Evolutionary conservation across 2,113 vertebrate genomes (phyloP).

Genomic region (Jacana jacana): DNA sequence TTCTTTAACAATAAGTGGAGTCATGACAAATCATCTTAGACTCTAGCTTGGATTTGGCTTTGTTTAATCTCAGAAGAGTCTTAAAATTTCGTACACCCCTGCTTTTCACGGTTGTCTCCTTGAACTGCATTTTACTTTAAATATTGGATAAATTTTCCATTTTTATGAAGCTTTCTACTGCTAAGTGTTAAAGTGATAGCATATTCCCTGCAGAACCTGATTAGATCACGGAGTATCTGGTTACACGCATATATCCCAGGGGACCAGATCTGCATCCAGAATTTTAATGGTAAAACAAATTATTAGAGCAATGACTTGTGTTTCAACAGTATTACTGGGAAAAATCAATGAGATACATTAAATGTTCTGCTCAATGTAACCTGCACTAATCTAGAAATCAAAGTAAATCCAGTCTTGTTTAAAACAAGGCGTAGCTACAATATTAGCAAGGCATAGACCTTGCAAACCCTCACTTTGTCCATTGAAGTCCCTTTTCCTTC

Average conservation of each 20-base stretch:
- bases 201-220: background rate
- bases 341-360: constrained; percentile 40
- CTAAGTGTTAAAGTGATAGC: background rate
- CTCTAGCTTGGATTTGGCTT: background rate
- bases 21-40: background rate
- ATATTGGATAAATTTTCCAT: background rate
- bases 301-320: background rate
- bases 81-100: background rate
- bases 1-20: background rate
- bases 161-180: constrained; percentile 13
- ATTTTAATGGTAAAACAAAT: constrained; percentile 47
- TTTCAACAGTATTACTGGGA: constrained; percentile 7
- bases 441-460: background rate
- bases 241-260: background rate
- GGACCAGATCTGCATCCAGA: constrained; percentile 6
- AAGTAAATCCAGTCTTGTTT: constrained; percentile 12
- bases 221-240: constrained; percentile 18
- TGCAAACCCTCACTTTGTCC: background rate
- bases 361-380: constrained; percentile 10
- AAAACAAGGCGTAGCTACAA: background rate
- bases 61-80: background rate
- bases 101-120: background rate
- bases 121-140: background rate
- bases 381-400: constrained; percentile 25
- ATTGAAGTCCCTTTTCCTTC: background rate